These are phyloP conservation scores for Oophaga pumilio DNA, from an alignment of 2,113 vertebrate genomes.

Conservation along the genomic window DNA sequence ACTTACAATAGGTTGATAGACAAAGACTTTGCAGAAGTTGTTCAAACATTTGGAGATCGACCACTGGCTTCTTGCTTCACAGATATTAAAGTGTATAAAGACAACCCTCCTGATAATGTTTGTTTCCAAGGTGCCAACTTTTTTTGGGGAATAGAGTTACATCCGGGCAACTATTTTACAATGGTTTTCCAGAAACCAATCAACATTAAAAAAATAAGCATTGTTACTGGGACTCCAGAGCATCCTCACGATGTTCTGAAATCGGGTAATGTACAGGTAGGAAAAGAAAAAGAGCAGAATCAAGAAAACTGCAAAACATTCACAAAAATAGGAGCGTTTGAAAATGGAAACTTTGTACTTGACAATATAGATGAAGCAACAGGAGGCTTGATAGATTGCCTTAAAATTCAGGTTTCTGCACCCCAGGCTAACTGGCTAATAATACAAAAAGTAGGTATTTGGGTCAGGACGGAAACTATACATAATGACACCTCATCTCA, in stretches of 20 bases:
- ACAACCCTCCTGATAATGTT: conserved; percentile 22
- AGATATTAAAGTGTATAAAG: conserved; percentile 32
- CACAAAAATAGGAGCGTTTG: neutral
- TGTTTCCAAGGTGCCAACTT: conserved; percentile 4
- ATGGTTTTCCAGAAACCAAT: neutral
- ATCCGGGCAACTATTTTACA: neutral
- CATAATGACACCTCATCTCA: neutral
- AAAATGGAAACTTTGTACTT: neutral
- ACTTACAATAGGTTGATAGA: neutral
- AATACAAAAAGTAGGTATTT: conserved; percentile 36
- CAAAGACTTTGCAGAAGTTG: neutral
- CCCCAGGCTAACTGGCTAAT: conserved; percentile 25
- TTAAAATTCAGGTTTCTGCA: neutral
- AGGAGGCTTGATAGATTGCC: neutral
- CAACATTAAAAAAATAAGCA: neutral
- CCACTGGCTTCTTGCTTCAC: conserved; percentile 51
- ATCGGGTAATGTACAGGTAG: neutral
- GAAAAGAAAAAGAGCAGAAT: fast-evolving
- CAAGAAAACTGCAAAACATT: neutral
- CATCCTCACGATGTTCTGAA: neutral
- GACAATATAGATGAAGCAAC: neutral
- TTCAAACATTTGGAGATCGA: conserved; percentile 15
- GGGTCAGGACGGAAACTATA: conserved; percentile 19
- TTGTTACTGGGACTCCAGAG: neutral
- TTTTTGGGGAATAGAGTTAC: neutral